These are phyloP conservation scores for Apamea epomidion DNA, from an alignment of 2,888 invertebrate genomes.

Conservation along the genomic window DNA sequence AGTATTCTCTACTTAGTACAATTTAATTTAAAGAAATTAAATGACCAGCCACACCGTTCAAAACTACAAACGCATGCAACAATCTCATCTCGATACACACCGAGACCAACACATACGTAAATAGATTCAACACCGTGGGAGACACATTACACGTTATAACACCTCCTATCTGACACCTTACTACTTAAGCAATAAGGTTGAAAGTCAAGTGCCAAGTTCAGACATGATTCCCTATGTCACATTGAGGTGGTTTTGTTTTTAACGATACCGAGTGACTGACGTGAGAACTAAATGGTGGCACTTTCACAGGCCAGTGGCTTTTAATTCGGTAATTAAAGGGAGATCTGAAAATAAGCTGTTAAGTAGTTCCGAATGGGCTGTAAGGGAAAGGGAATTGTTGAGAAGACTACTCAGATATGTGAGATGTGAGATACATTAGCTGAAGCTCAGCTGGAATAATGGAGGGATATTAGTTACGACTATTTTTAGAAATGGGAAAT, in stretches of 20 bases:
- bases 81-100: constrained; percentile 60
- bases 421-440: constrained; percentile 29
- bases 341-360: constrained; percentile 68
- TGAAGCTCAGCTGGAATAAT: constrained; percentile 13
- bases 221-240: constrained; percentile 65
- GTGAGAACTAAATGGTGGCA: constrained; percentile 82
- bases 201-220: constrained; percentile 48
- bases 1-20: not conserved
- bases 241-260: constrained; percentile 81
- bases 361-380: constrained; percentile 69
- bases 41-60: constrained; percentile 4
- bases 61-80: constrained; percentile 44
- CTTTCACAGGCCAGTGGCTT: constrained; percentile 82
- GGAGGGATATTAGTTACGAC: not conserved
- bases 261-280: constrained; percentile 84
- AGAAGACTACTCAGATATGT: constrained; percentile 47
- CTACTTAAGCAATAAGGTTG: constrained; percentile 59
- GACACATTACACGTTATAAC: constrained; percentile 68
- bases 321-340: constrained; percentile 72
- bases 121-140: constrained; percentile 81
- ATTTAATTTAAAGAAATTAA: not conserved
- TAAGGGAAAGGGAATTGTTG: constrained; percentile 61
- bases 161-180: constrained; percentile 63
- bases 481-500: not conserved
- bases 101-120: constrained; percentile 73